Evolutionary conservation across 1,140 invertebrate species (phyloP), one percentile per base, ranked within the genome.

Genomic region (Himalopsyche phryganea): DNA sequence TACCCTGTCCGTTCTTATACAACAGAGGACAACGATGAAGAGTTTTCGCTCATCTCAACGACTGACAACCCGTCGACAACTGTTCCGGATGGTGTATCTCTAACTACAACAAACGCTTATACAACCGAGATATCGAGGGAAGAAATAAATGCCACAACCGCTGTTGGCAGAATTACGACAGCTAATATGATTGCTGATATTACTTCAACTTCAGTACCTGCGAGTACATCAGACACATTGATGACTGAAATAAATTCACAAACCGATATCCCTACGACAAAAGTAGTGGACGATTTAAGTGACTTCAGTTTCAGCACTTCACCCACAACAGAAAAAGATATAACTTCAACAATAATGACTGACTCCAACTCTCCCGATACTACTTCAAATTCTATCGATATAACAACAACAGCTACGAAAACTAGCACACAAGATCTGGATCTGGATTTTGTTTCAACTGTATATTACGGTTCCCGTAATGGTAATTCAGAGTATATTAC

Each of bases 381-480:
- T 17, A 33, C 45, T 44, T 48, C 60, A 13, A 57, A 57, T 49
- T 36, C 38, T 17, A 11, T 54, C 13, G 54, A 48, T 18, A 19
- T 49, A 1, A 47, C 52, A 15, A 60, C 53, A 41, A n/a, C 38
- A 6, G 38, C 51, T 41, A 45, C 11, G 5, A 63, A 57, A 42
- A 59, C 36, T 10, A 42, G 17, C 10, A 23, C 44, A 14, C 40
- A 61, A 53, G 61, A 63, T 44, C 60, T 60, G 13, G 53, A 57
- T 44, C 42, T 60, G 13, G 53, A 57, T 44, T 42, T 57, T 7
- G 52, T 48, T 2, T 63, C 61, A 2, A 63, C 61, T 18, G 33
- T 42, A 10, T 63, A 63, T 38, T 63, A 60, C 13, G 51, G 53
- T 41, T 14, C 53, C 1, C 51, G 41, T 10, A 60, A 14, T 13